Percentiles rank a stretch among this genome's conserved stretches.
Evolutionary conservation across 92 coral and sea anemone species (phyloP).

Genomic region (Epizoanthus rinbou): DNA sequence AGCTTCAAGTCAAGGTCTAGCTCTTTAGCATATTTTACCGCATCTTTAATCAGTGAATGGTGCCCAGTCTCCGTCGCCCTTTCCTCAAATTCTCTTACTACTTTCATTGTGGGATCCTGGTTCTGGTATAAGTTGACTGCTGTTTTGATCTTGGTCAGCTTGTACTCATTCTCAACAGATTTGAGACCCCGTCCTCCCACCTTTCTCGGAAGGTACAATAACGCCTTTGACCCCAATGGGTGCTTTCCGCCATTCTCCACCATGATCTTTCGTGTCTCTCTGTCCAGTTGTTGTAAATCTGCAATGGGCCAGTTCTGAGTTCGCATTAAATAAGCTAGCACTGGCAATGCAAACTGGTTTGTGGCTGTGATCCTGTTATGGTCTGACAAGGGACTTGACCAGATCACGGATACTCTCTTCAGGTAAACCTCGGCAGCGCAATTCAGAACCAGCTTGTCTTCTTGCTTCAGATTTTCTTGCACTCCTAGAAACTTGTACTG

Average conservation of each 20-base stretch:
- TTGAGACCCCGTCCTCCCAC: background rate
- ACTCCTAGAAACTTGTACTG: too few relatives aligned
- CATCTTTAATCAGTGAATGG: constrained; percentile 10
- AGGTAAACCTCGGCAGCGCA: too few relatives aligned
- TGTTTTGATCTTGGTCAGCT: constrained; percentile 1
- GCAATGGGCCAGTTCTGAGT: too few relatives aligned
- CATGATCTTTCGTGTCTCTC: too few relatives aligned
- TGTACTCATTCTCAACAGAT: background rate
- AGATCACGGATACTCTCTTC: background rate
- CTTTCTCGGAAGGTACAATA: background rate
- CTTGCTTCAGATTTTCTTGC: background rate
- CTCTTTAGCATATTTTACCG: background rate
- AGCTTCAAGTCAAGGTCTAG: background rate
- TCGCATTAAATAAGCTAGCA: too few relatives aligned
- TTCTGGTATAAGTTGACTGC: background rate
- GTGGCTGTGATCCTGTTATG: too few relatives aligned
- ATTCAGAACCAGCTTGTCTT: background rate
- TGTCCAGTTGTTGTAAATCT: too few relatives aligned
- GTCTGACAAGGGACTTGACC: background rate
- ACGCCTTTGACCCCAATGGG: background rate
- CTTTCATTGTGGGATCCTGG: background rate
- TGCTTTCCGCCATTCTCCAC: constrained; percentile 1
- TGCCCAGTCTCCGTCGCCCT: background rate
- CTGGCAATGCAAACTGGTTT: too few relatives aligned
- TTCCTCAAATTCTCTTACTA: background rate